These are phyloP conservation scores for Adelognathus sp. DNA, from an alignment of 2,888 invertebrate species.

Conservation along the genomic window DNA sequence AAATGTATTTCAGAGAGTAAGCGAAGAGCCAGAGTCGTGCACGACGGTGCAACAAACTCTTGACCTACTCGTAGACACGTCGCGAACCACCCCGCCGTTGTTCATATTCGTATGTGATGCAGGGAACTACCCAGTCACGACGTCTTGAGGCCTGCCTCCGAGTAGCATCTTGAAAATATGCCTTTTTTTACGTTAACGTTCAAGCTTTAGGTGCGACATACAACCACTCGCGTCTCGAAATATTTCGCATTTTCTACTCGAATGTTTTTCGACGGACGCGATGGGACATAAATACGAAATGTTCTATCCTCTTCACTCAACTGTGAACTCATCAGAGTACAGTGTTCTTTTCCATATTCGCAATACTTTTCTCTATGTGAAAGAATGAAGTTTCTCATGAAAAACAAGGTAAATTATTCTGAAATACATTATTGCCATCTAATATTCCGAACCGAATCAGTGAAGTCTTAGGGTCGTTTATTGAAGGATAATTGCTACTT, in stretches of 20 bases:
- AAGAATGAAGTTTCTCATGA: too few species aligned
- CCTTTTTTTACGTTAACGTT: conserved; percentile 14
- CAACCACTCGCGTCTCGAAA: background rate
- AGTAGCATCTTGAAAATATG: conserved; percentile 40
- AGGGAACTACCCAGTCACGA: conserved; percentile 2
- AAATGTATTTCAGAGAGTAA: background rate
- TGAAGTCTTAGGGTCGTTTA: too few species aligned
- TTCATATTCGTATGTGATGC: conserved; percentile 23
- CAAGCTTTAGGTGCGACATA: background rate
- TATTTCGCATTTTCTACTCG: background rate
- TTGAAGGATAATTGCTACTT: too few species aligned
- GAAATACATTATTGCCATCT: too few species aligned
- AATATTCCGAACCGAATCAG: too few species aligned
- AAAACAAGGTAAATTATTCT: too few species aligned
- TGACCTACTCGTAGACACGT: conserved; percentile 47
- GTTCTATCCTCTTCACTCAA: background rate
- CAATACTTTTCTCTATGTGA: too few species aligned
- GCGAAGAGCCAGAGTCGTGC: background rate
- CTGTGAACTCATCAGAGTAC: background rate
- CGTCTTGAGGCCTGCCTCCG: conserved; percentile 33
- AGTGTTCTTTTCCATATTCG: too few species aligned
- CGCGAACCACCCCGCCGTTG: conserved; percentile 21
- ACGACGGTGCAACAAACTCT: conserved; percentile 48
- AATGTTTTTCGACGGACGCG: background rate
- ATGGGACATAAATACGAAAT: background rate